Conservation (phyloP, 2,888 invertebrate genomes). For the Plagiodera versicolora region DNA sequence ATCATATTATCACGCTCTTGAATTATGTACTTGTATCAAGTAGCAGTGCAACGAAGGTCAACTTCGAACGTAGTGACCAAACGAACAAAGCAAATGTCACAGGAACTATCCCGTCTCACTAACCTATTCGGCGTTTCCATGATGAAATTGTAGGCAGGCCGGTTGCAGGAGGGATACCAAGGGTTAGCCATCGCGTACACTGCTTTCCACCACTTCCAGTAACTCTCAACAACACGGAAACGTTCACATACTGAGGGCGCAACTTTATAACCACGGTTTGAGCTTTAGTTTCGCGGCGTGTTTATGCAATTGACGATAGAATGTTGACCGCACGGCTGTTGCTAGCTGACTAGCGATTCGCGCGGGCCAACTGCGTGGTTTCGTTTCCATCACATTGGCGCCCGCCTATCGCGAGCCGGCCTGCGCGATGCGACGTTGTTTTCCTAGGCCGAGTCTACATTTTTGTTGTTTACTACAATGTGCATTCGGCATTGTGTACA, state of each 20-base stretch:
- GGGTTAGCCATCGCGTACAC: slow-evolving; percentile 33
- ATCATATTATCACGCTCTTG: slow-evolving; percentile 17
- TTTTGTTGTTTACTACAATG: slow-evolving; percentile 8
- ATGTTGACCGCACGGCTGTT: not conserved
- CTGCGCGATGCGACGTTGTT: slow-evolving; percentile 1
- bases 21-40: slow-evolving; percentile 30
- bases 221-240: not conserved
- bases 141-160: slow-evolving; percentile 43
- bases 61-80: slow-evolving; percentile 25
- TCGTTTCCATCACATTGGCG: slow-evolving; percentile 33
- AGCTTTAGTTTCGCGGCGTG: too few relatives aligned
- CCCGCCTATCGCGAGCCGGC: slow-evolving; percentile 13
- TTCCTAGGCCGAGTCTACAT: not conserved
- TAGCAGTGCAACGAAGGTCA: slow-evolving; percentile 32
- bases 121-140: slow-evolving; percentile 50
- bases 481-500: not conserved
- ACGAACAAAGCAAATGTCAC: slow-evolving; percentile 23
- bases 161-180: slow-evolving; percentile 36
- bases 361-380: slow-evolving; percentile 35
- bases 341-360: slow-evolving; percentile 28
- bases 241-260: not conserved
- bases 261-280: too few relatives aligned
- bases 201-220: slow-evolving; percentile 7
- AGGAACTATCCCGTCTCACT: slow-evolving; percentile 30
- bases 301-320: too few relatives aligned